Evolutionary conservation across 2,113 vertebrate species (phyloP).

Genomic region (Nipponia nippon): DNA sequence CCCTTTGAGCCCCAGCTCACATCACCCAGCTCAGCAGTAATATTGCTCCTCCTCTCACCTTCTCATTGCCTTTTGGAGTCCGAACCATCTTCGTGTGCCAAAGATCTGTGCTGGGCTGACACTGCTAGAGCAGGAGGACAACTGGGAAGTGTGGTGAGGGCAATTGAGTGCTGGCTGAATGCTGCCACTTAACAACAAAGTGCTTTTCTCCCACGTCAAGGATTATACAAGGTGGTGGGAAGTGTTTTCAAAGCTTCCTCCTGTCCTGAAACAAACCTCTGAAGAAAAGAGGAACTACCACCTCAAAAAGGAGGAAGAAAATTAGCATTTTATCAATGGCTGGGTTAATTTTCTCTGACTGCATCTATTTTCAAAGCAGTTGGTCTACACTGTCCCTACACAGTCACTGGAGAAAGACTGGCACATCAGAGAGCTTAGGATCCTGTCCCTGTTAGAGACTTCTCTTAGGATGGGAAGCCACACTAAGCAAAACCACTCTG

Average conservation of each 20-base stretch:
- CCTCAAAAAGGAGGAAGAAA: not conserved
- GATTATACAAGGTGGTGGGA: not conserved
- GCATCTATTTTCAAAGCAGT: not conserved
- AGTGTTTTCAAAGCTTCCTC: not conserved
- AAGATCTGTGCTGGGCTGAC: not conserved
- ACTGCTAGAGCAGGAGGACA: not conserved
- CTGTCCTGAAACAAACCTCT: not conserved
- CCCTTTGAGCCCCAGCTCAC: not conserved
- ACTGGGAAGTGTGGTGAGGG: not conserved
- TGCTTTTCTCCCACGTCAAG: not conserved
- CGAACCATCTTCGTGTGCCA: accelerated
- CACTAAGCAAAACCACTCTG: not conserved
- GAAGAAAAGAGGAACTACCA: not conserved
- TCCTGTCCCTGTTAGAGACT: not conserved
- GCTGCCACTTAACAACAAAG: not conserved
- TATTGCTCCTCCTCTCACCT: not conserved
- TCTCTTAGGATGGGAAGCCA: not conserved
- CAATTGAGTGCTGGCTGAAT: not conserved
- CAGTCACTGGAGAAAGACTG: not conserved
- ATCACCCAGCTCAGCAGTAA: not conserved
- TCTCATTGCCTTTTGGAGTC: not conserved
- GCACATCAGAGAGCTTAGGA: not conserved
- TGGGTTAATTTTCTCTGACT: not conserved
- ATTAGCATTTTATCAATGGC: not conserved
- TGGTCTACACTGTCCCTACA: not conserved